Evolutionary conservation across 1,140 invertebrate genomes (phyloP).

Genomic region (Nasonia longicornis): DNA sequence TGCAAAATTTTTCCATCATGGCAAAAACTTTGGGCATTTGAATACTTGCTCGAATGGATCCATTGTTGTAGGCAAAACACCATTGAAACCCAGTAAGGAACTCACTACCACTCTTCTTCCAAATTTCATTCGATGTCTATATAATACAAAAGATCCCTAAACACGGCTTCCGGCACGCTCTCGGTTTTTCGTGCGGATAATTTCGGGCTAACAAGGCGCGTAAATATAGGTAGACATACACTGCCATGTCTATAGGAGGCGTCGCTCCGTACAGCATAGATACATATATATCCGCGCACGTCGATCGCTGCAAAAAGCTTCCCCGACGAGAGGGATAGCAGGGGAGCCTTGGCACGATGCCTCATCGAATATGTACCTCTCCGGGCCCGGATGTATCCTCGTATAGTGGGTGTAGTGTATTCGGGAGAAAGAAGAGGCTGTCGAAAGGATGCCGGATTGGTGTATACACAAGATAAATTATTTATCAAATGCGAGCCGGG

Average conservation of each 20-base stretch:
- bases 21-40: too few relatives aligned
- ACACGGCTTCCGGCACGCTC: not conserved
- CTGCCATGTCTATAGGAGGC: not conserved
- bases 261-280: not conserved
- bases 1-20: not conserved
- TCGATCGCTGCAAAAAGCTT: slow-evolving; percentile 22
- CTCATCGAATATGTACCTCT: slow-evolving; percentile 2
- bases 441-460: not conserved
- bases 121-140: too few relatives aligned
- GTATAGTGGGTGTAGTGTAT: not conserved
- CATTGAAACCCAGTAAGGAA: too few relatives aligned
- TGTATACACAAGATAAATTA: not conserved
- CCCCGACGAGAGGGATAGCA: not conserved
- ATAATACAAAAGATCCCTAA: not conserved
- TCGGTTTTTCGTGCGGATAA: not conserved
- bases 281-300: not conserved
- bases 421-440: not conserved
- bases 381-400: not conserved
- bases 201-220: not conserved
- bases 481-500: not conserved
- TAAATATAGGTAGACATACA: not conserved
- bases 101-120: too few relatives aligned
- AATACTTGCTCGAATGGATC: too few relatives aligned
- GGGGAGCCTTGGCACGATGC: slow-evolving; percentile 29
- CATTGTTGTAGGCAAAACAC: not conserved